A percentile compares a stretch with the other conserved stretches of the same genome.
phyloP scores from a whole-genome alignment of 2,797 vertebrate species.

The Acipenser transmontanus region DNA sequence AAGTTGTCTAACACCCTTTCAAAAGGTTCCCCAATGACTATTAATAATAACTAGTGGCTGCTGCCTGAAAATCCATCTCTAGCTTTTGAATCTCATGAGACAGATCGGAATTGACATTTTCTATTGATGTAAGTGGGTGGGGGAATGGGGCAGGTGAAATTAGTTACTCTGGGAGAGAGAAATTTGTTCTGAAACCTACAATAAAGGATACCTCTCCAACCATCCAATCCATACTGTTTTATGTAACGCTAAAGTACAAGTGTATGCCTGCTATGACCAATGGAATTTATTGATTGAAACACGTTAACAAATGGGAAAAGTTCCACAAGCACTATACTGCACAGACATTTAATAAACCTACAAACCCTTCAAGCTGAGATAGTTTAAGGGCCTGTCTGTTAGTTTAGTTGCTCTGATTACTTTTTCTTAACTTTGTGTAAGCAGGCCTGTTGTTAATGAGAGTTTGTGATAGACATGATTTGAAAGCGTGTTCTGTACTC shows the following conservation, averaged over 20 bases:
- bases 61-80: background rate
- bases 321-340: too few species aligned
- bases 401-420: too few species aligned
- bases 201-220: background rate
- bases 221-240: background rate
- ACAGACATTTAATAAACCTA: too few species aligned
- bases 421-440: background rate
- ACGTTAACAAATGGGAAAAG: background rate
- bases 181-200: background rate
- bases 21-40: conserved; percentile 33
- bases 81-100: background rate
- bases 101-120: background rate
- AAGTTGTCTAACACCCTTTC: conserved; percentile 27
- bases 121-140: conserved; percentile 30
- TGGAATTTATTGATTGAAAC: background rate
- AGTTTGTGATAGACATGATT: background rate
- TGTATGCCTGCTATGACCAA: background rate
- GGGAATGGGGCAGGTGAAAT: conserved; percentile 7
- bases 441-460: background rate
- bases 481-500: background rate
- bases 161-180: background rate
- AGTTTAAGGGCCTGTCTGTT: too few species aligned
- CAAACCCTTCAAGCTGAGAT: too few species aligned
- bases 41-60: conserved; percentile 36
- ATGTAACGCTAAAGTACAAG: background rate